These are phyloP conservation scores for Corvus cornix DNA, from an alignment of 2,113 vertebrate species.

Conservation along the genomic window DNA sequence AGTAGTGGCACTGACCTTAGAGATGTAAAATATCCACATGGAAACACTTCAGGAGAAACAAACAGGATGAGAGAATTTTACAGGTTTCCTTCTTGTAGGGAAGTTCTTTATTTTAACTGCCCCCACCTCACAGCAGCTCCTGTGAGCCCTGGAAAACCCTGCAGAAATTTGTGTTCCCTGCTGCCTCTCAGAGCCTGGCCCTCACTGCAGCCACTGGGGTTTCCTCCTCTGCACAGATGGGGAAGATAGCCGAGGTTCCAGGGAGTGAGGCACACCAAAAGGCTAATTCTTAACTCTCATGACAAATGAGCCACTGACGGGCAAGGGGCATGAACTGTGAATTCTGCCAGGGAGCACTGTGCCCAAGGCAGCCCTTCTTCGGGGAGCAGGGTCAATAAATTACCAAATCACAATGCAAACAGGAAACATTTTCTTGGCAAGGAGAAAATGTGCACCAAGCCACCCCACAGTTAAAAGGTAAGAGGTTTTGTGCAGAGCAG, in stretches of 20 bases:
- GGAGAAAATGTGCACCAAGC: not conserved
- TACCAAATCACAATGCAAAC: not conserved
- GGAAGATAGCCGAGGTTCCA: not conserved
- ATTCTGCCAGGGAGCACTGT: fast-evolving
- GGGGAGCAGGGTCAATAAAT: not conserved
- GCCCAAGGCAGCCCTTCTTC: not conserved
- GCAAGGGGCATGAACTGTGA: not conserved
- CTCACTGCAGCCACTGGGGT: not conserved
- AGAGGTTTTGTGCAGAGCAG: not conserved
- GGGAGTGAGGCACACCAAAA: not conserved
- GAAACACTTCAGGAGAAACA: not conserved
- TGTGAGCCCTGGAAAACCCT: not conserved
- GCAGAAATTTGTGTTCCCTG: fast-evolving
- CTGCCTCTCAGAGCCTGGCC: not conserved
- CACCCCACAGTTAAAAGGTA: not conserved
- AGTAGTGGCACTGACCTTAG: not conserved
- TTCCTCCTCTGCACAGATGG: not conserved
- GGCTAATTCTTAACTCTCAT: fast-evolving
- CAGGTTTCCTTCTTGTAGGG: not conserved
- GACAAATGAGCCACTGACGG: not conserved
- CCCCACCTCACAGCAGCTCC: not conserved
- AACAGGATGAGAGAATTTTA: not conserved
- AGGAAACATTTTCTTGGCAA: not conserved
- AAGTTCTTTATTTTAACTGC: not conserved
- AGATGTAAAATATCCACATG: not conserved